Conservation (phyloP, 2,888 invertebrate genomes). For the Agrochola litura region DNA sequence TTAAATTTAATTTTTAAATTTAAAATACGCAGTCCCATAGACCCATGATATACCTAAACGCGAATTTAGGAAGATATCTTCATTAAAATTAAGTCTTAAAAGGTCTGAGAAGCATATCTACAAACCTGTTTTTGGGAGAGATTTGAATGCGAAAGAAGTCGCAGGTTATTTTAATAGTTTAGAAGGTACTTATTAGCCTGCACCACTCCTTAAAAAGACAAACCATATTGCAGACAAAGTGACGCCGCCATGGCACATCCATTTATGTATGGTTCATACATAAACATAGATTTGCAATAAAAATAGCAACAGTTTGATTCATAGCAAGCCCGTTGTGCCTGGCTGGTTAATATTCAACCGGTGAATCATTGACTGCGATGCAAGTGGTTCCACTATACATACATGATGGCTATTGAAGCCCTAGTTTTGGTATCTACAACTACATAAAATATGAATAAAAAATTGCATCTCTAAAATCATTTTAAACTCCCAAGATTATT, state of each 20-base stretch:
- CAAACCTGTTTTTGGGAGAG: background rate
- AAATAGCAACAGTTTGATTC: conserved; percentile 43
- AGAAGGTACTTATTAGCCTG: background rate
- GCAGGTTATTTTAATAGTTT: background rate
- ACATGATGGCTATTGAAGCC: background rate
- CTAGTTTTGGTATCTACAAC: background rate
- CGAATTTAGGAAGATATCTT: too few relatives aligned
- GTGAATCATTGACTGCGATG: conserved; percentile 16
- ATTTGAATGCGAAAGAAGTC: background rate
- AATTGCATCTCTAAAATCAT: too few relatives aligned
- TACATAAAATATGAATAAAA: too few relatives aligned
- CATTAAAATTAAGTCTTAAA: too few relatives aligned
- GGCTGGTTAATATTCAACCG: conserved; percentile 45
- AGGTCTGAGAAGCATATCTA: too few relatives aligned
- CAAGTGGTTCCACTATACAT: background rate
- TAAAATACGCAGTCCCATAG: too few relatives aligned
- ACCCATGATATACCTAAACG: too few relatives aligned
- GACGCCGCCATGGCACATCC: conserved; percentile 39
- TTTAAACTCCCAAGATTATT: too few relatives aligned
- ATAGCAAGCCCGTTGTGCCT: conserved; percentile 26
- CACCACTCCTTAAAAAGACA: background rate
- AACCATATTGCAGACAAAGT: conserved; percentile 37
- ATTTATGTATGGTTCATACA: conserved; percentile 43
- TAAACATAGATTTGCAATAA: conserved; percentile 51
- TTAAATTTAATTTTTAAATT: too few relatives aligned